Base-by-base conservation (phyloP, 2,888 invertebrate species). In the Panopea generosa region DNA sequence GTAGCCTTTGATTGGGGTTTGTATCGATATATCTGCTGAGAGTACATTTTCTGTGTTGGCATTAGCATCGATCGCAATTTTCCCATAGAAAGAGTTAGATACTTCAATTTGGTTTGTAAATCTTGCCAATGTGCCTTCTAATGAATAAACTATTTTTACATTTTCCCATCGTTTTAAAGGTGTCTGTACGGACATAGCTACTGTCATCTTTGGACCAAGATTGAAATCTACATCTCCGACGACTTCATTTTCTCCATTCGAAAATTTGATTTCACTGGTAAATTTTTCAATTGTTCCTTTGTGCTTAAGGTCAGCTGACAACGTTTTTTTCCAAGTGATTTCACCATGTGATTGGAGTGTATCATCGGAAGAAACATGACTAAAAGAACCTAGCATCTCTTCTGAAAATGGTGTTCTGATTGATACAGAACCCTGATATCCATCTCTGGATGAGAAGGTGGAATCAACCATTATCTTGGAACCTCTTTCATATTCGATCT, bases 1-100 rank as follows among this genome's bases (percentile, higher is more conserved):
- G 29, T 49, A 77, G 33, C 62, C 61, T 38, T 66, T 77, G 7
- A 73, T 3, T 47, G 77, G 77, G 47, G 77, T 70, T 52, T 69
- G 47, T 11, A 72, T 27, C 20, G 57, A 53, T 18, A 66, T 9
- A 1, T 33, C 40, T 20, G 53, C 33, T 6, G 56, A 45, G 0
- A 70, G 14, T 2, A 50, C 26, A 3, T 38, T 43, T n/a, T 43
- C 52, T 1, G 70, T 24, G 38, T 73, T 49, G 6, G 66, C 2
- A 18, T 16, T 29, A 18, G 62, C 26, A 47, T 70, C 66, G 7
- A 57, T 16, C 14, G 55, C 60, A 27, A 59, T 62, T 14, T 56
- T 60, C 29, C 73, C 73, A 43, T 33, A 22, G 2, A 22, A 47
- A 24, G 69, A 49, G 14, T 45, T 18, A 38, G 68, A 70, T n/a